Conservation (phyloP, 2,888 invertebrate genomes). For the Agrotis puta region DNA sequence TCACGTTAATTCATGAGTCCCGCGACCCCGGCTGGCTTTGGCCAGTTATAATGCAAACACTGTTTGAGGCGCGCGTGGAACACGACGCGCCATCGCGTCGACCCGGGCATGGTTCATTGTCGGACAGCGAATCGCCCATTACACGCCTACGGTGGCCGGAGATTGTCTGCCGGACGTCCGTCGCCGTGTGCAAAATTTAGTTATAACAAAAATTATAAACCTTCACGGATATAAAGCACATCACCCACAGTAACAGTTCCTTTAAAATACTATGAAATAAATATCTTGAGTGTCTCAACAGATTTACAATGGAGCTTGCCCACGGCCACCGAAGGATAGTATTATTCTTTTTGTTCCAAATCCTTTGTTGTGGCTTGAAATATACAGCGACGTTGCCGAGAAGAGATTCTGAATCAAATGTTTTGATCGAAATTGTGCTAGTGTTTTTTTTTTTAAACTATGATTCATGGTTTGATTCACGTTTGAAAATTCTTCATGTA, state of each 20-base stretch:
- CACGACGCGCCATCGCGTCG: no score
- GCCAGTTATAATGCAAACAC: no score
- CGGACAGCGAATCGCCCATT: no score
- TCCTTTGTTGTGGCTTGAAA: constrained; percentile 63
- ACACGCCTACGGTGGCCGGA: no score
- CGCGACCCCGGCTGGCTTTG: no score
- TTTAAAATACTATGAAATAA: constrained; percentile 52
- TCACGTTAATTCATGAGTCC: no score
- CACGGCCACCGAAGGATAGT: constrained; percentile 46
- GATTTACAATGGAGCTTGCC: constrained; percentile 62
- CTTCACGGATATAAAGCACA: constrained; percentile 4
- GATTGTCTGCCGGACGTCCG: no score
- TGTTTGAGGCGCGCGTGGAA: no score
- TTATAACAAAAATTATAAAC: constrained; percentile 4
- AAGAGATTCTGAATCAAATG: constrained; percentile 54
- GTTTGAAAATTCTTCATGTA: neutral
- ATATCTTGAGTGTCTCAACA: constrained; percentile 54
- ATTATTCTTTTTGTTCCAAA: constrained; percentile 60
- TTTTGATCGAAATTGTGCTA: constrained; percentile 53
- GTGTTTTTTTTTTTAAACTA: constrained; percentile 1
- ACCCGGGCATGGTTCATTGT: no score
- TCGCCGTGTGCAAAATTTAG: no score
- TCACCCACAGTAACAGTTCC: constrained; percentile 25
- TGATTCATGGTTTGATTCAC: neutral
- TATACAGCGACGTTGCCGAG: constrained; percentile 42